These are phyloP conservation scores for Hippocampus kuda DNA, from an alignment of 2,797 vertebrate genomes.

Conservation along the genomic window DNA sequence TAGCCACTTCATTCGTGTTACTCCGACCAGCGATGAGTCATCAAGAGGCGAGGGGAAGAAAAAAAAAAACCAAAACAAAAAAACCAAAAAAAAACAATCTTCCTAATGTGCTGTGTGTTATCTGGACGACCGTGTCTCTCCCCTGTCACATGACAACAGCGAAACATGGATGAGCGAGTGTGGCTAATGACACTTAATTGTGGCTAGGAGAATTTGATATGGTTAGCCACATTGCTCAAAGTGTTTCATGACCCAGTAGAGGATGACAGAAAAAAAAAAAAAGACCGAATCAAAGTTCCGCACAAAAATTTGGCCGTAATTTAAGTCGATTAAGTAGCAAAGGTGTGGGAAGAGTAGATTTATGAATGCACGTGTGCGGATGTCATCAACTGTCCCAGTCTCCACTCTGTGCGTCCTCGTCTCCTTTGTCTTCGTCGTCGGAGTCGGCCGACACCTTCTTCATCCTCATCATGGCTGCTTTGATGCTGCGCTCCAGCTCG, in stretches of 20 bases:
- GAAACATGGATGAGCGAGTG: no score
- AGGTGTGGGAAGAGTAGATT: not conserved
- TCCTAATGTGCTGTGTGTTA: no score
- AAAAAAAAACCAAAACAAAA: no score
- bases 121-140: no score
- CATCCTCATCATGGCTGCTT: slow-evolving; percentile 88
- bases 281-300: not conserved
- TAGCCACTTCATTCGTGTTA: no score
- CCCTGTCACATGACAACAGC: no score
- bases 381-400: slow-evolving; percentile 79
- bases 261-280: not conserved
- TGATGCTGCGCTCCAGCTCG: slow-evolving; percentile 88
- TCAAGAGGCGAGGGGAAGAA: no score
- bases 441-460: slow-evolving; percentile 85
- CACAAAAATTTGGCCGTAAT: not conserved
- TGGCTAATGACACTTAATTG: no score
- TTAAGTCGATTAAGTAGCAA: not conserved
- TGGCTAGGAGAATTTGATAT: no score
- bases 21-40: no score
- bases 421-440: slow-evolving; percentile 72
- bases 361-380: not conserved
- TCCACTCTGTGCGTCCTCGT: slow-evolving; percentile 53
- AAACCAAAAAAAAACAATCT: no score
- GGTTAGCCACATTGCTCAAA: no score
- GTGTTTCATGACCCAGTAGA: not conserved